A percentile compares a stretch with the other conserved stretches of the same genome.
Evolutionary conservation across 1,140 invertebrate genomes (phyloP).

Genomic region (Aphaenogaster ashmeadi): DNA sequence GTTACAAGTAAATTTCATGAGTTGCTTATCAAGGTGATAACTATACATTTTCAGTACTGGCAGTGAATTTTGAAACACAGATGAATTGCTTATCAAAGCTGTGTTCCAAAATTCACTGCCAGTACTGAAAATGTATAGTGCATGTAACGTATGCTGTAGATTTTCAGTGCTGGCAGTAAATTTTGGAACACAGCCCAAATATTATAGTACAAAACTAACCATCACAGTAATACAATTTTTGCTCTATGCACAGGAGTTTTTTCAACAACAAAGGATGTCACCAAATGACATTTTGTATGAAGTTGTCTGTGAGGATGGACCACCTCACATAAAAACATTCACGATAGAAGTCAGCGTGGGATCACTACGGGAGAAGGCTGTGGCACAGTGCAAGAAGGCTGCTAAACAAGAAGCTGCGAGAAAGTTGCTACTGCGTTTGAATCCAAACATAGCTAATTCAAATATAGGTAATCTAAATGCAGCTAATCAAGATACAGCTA

Average conservation of each 20-base stretch:
- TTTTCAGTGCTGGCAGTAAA: not conserved
- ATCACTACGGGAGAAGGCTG: not conserved
- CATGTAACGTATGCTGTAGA: no score
- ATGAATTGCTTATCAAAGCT: no score
- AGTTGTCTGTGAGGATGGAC: not conserved
- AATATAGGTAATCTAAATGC: not conserved
- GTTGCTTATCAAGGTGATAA: not conserved
- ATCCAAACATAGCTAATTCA: not conserved
- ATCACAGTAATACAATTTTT: not conserved
- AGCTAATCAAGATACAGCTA: not conserved
- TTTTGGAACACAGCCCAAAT: not conserved
- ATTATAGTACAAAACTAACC: not conserved
- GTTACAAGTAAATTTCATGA: conserved; percentile 17
- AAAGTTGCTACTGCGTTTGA: not conserved
- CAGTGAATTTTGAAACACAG: no score
- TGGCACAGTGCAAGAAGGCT: not conserved
- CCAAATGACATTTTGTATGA: not conserved
- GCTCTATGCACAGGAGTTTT: conserved; percentile 26
- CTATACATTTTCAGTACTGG: no score
- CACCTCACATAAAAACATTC: not conserved
- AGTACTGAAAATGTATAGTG: no score
- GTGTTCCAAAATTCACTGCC: no score
- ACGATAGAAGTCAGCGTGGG: not conserved
- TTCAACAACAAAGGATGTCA: not conserved
- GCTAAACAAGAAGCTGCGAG: conserved; percentile 57